A percentile compares a stretch with the other conserved stretches of the same genome.
phyloP scores from a whole-genome alignment of 1,140 invertebrate species.

The Drosophila ironensis region DNA sequence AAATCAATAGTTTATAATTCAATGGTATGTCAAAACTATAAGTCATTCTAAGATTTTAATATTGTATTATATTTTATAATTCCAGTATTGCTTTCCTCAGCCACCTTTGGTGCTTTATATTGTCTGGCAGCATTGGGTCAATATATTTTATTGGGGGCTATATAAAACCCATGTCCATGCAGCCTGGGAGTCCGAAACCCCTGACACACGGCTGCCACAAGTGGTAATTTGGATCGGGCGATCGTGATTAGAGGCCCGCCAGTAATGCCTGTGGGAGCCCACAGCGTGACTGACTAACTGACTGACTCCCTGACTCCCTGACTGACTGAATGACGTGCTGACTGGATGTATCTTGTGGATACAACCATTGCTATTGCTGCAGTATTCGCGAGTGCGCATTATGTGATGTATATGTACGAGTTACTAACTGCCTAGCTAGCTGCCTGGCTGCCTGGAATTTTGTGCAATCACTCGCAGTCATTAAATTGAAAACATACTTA shows the following conservation, averaged over 20 bases:
- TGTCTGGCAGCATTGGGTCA: not conserved
- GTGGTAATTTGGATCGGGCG: slow-evolving; percentile 33
- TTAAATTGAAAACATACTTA: slow-evolving; percentile 67
- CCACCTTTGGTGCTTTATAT: not conserved
- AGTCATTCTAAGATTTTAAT: too few relatives aligned
- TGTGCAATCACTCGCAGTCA: slow-evolving; percentile 73
- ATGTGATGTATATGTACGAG: slow-evolving; percentile 12
- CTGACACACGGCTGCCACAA: slow-evolving; percentile 32
- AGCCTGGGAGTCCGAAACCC: slow-evolving; percentile 5
- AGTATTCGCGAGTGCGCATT: slow-evolving; percentile 28
- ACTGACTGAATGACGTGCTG: slow-evolving; percentile 4
- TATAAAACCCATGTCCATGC: not conserved
- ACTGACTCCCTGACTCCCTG: not conserved
- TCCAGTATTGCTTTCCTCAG: too few relatives aligned
- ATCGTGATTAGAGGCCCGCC: slow-evolving; percentile 44
- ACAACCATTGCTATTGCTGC: not conserved
- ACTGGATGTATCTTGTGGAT: not conserved
- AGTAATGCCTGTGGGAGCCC: slow-evolving; percentile 41
- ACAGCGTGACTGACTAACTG: slow-evolving; percentile 19
- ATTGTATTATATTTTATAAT: too few relatives aligned
- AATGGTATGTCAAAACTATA: too few relatives aligned
- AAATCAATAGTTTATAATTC: too few relatives aligned
- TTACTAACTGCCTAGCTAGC: slow-evolving; percentile 7
- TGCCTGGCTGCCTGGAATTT: slow-evolving; percentile 36
- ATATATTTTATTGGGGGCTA: slow-evolving; percentile 5